Percentiles rank a stretch among this genome's conserved stretches.
Evolutionary conservation across 2,113 vertebrate species (phyloP).

Genomic region (Bostrychus sinensis): DNA sequence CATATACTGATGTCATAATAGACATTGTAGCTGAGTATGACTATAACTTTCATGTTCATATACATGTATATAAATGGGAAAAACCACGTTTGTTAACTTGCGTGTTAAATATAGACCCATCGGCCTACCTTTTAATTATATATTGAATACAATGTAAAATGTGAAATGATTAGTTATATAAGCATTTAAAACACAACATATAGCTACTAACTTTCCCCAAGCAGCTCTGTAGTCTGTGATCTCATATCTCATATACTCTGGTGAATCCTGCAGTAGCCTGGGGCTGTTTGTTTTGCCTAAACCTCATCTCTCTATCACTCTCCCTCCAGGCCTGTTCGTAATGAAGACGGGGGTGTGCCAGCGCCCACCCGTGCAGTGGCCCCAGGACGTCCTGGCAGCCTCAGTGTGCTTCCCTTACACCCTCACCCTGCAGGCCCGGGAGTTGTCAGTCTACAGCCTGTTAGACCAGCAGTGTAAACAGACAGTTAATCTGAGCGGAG

Average conservation of each 20-base stretch:
- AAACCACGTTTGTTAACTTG: too few species aligned
- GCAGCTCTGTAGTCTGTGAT: conserved; percentile 12
- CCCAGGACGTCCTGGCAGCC: conserved; percentile 66
- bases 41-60: too few species aligned
- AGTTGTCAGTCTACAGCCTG: conserved; percentile 71
- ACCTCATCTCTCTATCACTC: conserved; percentile 26
- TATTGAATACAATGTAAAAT: too few species aligned
- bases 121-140: too few species aligned
- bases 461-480: conserved; percentile 76
- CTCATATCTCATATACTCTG: conserved; percentile 9
- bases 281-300: conserved; percentile 44
- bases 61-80: too few species aligned
- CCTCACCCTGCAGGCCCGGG: conserved; percentile 59
- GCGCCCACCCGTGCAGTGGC: conserved; percentile 73
- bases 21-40: too few species aligned
- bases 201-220: conserved; percentile 7
- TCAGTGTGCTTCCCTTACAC: conserved; percentile 68
- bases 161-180: too few species aligned
- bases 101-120: too few species aligned
- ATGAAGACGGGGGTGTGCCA: conserved; percentile 70
- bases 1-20: too few species aligned
- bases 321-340: conserved; percentile 75
- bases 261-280: conserved; percentile 22
- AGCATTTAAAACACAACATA: background rate
- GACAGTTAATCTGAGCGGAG: conserved; percentile 53